These are phyloP conservation scores for Lycocerus yunnanus DNA, from an alignment of 2,888 invertebrate genomes.

Conservation along the genomic window DNA sequence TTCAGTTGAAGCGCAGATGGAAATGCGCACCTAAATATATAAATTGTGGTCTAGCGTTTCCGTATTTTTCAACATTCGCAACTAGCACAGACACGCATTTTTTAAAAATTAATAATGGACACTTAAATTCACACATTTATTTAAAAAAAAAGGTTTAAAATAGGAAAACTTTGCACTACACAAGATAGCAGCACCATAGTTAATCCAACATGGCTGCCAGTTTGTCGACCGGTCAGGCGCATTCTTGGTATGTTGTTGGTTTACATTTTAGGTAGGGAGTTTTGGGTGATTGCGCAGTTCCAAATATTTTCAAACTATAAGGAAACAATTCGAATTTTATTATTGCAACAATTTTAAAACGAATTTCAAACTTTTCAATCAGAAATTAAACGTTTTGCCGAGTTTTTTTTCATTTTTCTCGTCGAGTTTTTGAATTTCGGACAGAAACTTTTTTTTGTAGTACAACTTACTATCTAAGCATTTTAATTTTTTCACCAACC, in stretches of 20 bases:
- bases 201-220: constrained; percentile 53
- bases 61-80: background rate
- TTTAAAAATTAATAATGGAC: constrained; percentile 1
- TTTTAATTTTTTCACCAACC: constrained; percentile 14
- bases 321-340: background rate
- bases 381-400: background rate
- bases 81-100: constrained; percentile 6
- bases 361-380: background rate
- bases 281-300: constrained; percentile 16
- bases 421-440: background rate
- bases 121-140: constrained; percentile 12
- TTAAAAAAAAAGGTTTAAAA: constrained; percentile 8
- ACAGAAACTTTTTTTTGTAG: constrained; percentile 37
- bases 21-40: background rate
- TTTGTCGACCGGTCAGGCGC: constrained; percentile 29
- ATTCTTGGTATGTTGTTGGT: constrained; percentile 30
- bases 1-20: background rate
- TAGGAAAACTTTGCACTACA: constrained; percentile 30
- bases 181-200: constrained; percentile 49
- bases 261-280: constrained; percentile 29
- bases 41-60: constrained; percentile 1
- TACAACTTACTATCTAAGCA: constrained; percentile 16
- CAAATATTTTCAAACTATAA: background rate
- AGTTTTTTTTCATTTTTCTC: background rate
- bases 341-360: background rate